Percentiles rank a stretch among this genome's conserved stretches.
Evolutionary conservation across 2,888 invertebrate species (phyloP).

Genomic region (Drosophila mimetica): DNA sequence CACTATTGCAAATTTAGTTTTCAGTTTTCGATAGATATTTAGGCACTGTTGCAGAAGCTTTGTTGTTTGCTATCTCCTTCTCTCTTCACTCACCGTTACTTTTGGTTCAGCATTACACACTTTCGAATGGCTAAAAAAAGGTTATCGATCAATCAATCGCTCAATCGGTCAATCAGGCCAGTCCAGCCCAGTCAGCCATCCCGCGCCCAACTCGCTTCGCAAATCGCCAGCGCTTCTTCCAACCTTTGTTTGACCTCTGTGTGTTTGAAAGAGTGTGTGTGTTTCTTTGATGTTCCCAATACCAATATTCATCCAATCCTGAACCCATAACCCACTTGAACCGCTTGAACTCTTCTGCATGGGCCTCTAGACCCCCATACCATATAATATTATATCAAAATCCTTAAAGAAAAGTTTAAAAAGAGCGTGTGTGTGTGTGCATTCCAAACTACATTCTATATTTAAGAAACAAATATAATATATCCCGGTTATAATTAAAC

Average conservation of each 20-base stretch:
- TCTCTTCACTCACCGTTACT: slow-evolving; percentile 23
- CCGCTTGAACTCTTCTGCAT: slow-evolving; percentile 49
- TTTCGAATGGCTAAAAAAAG: slow-evolving; percentile 39
- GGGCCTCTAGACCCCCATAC: slow-evolving; percentile 40
- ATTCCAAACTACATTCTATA: slow-evolving; percentile 32
- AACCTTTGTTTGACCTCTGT: slow-evolving; percentile 18
- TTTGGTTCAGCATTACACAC: slow-evolving; percentile 25
- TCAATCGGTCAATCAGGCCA: slow-evolving; percentile 29
- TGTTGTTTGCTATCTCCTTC: slow-evolving; percentile 19
- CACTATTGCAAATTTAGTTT: slow-evolving; percentile 22
- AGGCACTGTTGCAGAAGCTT: slow-evolving; percentile 37
- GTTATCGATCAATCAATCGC: slow-evolving; percentile 20
- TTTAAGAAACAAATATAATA: slow-evolving; percentile 43
- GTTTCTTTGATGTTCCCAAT: slow-evolving; percentile 8
- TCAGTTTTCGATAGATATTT: slow-evolving; percentile 19
- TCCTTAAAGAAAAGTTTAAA: not conserved
- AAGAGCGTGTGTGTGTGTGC: slow-evolving; percentile 60
- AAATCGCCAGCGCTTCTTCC: slow-evolving; percentile 23
- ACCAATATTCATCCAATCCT: slow-evolving; percentile 1
- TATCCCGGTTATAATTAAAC: slow-evolving; percentile 21
- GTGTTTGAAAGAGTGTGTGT: slow-evolving; percentile 33
- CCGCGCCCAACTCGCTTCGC: slow-evolving; percentile 80
- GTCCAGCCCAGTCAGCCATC: slow-evolving; percentile 78
- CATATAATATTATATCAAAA: not conserved
- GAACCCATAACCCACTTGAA: not conserved